phyloP scores from a whole-genome alignment of 2,113 vertebrate genomes.

The Aldabrachelys gigantea region DNA sequence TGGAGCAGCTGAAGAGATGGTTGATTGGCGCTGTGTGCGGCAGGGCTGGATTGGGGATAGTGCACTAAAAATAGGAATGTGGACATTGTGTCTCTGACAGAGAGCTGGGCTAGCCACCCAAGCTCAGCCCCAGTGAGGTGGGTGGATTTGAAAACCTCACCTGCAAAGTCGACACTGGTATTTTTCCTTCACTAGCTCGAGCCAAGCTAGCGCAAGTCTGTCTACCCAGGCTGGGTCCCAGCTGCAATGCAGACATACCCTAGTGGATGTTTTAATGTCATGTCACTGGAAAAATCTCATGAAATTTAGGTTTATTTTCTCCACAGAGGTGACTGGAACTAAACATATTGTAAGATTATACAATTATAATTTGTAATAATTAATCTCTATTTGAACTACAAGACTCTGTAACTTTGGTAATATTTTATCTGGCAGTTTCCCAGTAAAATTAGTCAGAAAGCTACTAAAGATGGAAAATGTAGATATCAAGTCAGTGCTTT shows the following conservation, averaged over 20 bases:
- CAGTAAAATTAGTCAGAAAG: not conserved
- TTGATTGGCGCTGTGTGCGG: too few species aligned
- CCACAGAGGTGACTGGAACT: rapidly evolving
- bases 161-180: not conserved
- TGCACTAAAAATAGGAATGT: not conserved
- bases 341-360: rapidly evolving
- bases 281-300: rapidly evolving
- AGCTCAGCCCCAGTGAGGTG: not conserved
- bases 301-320: rapidly evolving
- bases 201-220: not conserved
- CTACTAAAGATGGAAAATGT: not conserved
- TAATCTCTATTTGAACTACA: not conserved
- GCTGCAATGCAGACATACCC: not conserved
- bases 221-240: not conserved
- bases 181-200: not conserved
- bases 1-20: too few species aligned
- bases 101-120: not conserved
- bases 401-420: rapidly evolving
- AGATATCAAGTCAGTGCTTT: not conserved
- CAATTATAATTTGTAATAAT: rapidly evolving
- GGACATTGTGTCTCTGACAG: not conserved
- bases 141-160: not conserved
- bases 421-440: not conserved
- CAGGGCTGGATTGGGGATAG: not conserved
- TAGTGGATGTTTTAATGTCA: not conserved